These are phyloP conservation scores for Sardina pilchardus DNA, from an alignment of 2,113 vertebrate species.

Conservation along the genomic window DNA sequence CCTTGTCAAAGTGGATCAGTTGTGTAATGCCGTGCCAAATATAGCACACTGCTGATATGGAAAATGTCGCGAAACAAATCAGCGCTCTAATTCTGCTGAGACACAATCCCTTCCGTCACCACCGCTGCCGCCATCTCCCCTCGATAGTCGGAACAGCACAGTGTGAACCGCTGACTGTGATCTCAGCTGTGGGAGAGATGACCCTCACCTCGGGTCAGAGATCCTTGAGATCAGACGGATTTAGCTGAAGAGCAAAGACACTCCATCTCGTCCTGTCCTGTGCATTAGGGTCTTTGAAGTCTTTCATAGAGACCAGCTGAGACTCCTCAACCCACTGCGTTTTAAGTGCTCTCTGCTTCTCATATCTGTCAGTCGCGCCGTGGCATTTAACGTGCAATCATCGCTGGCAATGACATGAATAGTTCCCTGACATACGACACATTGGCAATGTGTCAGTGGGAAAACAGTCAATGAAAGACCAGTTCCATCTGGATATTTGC, in stretches of 20 bases:
- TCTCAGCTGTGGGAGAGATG: conserved; percentile 41
- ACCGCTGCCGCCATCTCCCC: background rate
- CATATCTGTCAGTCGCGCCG: background rate
- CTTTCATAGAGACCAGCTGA: background rate
- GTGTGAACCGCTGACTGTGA: conserved; percentile 44
- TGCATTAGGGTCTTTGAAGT: background rate
- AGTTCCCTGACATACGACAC: too few species aligned
- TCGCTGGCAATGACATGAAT: background rate
- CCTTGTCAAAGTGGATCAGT: conserved; percentile 52
- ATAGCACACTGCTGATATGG: conserved; percentile 38
- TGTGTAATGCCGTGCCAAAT: conserved; percentile 46
- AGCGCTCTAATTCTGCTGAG: conserved; percentile 26
- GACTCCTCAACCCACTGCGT: background rate
- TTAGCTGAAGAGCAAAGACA: conserved; percentile 4
- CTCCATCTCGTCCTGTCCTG: background rate
- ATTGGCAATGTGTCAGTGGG: too few species aligned
- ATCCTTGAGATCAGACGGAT: conserved; percentile 18
- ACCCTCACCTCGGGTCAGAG: conserved; percentile 33
- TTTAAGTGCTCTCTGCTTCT: background rate
- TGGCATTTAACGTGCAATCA: background rate
- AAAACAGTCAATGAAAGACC: background rate
- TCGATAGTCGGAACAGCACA: conserved; percentile 40
- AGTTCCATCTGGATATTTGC: background rate
- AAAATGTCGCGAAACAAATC: conserved; percentile 43
- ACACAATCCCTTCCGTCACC: conserved; percentile 16